Conservation (phyloP, 2,113 vertebrate species). For the Scatophagus argus region DNA sequence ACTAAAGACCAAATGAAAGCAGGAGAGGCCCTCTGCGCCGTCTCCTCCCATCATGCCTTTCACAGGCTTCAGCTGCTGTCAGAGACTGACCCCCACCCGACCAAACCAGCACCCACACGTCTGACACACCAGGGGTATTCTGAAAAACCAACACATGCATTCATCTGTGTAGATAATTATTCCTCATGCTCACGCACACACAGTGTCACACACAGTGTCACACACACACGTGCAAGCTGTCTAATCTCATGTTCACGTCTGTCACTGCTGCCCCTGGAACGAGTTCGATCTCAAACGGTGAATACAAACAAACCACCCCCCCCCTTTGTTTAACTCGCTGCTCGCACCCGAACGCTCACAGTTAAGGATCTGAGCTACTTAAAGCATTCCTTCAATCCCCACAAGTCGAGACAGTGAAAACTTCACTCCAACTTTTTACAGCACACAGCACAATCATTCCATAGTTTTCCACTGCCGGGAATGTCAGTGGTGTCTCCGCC, state of each 20-base stretch:
- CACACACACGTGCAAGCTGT: conserved; percentile 11
- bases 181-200: conserved; percentile 31
- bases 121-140: conserved; percentile 60
- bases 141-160: conserved; percentile 56
- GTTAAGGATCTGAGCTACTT: conserved; percentile 39
- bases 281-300: conserved; percentile 26
- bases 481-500: conserved; percentile 70
- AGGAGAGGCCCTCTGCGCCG: conserved; percentile 19
- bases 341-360: conserved; percentile 9
- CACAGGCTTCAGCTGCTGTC: conserved; percentile 62
- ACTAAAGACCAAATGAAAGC: conserved; percentile 83
- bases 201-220: conserved; percentile 21
- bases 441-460: conserved; percentile 84
- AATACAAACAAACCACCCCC: background rate
- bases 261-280: conserved; percentile 36
- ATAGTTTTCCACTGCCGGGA: conserved; percentile 82
- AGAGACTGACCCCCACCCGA: conserved; percentile 60
- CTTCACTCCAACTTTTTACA: conserved; percentile 55
- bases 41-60: conserved; percentile 67
- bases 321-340: conserved; percentile 22
- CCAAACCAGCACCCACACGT: conserved; percentile 78
- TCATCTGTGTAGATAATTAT: conserved; percentile 40
- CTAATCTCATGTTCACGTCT: conserved; percentile 18
- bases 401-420: conserved; percentile 24
- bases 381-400: conserved; percentile 69